Conservation (phyloP, 2,888 invertebrate species). For the Drosophila prolongata region DNA sequence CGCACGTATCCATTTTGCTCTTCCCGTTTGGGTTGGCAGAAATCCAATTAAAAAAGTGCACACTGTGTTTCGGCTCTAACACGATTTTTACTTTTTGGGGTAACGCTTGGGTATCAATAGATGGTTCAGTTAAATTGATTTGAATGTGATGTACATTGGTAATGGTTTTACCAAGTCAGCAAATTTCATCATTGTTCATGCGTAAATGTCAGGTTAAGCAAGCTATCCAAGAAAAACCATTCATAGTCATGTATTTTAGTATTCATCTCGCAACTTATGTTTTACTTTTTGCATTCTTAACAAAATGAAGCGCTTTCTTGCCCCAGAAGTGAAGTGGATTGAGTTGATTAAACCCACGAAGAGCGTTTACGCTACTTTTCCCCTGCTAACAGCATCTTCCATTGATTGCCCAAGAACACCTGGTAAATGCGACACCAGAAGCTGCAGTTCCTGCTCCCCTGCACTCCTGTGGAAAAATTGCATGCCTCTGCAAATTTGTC, state of each 20-base stretch:
- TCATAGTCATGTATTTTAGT: no score
- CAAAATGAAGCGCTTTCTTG: background rate
- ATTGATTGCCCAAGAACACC: conserved; percentile 42
- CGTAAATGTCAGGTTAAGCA: background rate
- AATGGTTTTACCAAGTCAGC: background rate
- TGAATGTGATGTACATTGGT: conserved; percentile 10
- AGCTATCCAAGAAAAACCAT: no score
- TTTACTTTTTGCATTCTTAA: background rate
- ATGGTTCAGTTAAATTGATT: conserved; percentile 13
- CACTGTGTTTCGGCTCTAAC: conserved; percentile 58
- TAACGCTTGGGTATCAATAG: conserved; percentile 4
- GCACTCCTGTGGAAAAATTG: conserved; percentile 61
- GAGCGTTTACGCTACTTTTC: background rate
- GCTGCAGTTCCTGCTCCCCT: background rate
- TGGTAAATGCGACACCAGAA: conserved; percentile 7
- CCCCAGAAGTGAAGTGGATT: conserved; percentile 12
- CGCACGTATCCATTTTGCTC: background rate
- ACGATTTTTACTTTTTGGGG: conserved; percentile 66
- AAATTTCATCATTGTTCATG: background rate
- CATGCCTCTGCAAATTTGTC: conserved; percentile 75
- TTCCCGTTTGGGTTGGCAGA: conserved; percentile 38
- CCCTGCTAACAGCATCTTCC: background rate
- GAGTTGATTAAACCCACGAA: conserved; percentile 31
- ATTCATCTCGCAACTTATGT: no score
- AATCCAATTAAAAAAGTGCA: conserved; percentile 79